These are phyloP conservation scores for Julus scandinavius DNA, from an alignment of 2,888 invertebrate genomes.

Conservation along the genomic window DNA sequence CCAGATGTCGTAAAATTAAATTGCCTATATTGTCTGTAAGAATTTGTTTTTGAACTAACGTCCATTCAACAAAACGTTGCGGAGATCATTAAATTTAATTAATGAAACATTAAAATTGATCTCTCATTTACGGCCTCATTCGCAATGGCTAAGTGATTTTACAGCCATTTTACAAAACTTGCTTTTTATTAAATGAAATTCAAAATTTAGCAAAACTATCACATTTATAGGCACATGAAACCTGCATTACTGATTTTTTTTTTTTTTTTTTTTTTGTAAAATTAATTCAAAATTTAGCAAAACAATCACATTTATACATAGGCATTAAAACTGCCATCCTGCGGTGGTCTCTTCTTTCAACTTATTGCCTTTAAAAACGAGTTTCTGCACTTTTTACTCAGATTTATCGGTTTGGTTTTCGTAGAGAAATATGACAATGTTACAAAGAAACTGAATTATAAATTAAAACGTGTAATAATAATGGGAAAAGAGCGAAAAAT, in stretches of 20 bases:
- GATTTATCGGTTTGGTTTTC: constrained; percentile 15
- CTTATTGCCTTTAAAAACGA: neutral
- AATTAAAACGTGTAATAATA: neutral
- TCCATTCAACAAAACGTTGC: neutral
- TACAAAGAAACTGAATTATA: neutral
- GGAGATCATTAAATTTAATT: constrained; percentile 3
- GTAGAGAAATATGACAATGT: constrained; percentile 33
- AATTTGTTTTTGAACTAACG: neutral
- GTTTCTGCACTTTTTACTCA: neutral
- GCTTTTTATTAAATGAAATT: neutral
- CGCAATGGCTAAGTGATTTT: constrained; percentile 17
- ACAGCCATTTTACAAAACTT: neutral
- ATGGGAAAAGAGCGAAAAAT: neutral
- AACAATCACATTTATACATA: neutral
- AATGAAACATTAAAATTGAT: constrained; percentile 26
- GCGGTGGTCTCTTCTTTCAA: neutral
- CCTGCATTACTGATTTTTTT: neutral
- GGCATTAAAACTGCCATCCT: constrained; percentile 20
- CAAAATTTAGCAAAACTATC: constrained; percentile 21
- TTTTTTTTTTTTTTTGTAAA: neutral
- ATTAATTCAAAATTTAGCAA: neutral
- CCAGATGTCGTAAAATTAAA: constrained; percentile 6
- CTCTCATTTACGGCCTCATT: constrained; percentile 20
- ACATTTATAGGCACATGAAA: neutral
- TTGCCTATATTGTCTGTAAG: constrained; percentile 15